Evolutionary conservation across 2,888 invertebrate species (phyloP).

Genomic region (Myopa tessellatipennis): DNA sequence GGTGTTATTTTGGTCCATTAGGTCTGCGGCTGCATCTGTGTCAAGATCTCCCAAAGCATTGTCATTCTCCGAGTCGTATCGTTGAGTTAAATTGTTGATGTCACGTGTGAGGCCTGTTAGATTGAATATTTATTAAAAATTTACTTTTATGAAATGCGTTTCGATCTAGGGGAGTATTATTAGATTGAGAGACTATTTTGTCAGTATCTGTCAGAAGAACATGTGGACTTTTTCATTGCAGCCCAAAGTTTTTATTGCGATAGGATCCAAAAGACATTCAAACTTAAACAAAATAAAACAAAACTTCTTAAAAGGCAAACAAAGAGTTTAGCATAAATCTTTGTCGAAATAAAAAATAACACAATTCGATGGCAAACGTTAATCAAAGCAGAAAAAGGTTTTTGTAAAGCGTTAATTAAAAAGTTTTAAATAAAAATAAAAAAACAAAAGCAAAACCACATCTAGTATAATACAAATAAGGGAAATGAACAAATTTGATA

Average conservation of each 20-base stretch:
- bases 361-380: too few species aligned
- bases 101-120: slow-evolving; percentile 65
- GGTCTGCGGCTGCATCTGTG: slow-evolving; percentile 78
- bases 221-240: background rate
- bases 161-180: too few species aligned
- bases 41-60: slow-evolving; percentile 76
- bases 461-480: slow-evolving; percentile 35
- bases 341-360: too few species aligned
- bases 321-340: too few species aligned
- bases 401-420: too few species aligned
- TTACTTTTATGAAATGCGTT: too few species aligned
- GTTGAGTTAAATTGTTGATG: slow-evolving; percentile 65
- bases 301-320: too few species aligned
- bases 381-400: too few species aligned
- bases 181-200: slow-evolving; percentile 43
- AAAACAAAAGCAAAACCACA: slow-evolving; percentile 26
- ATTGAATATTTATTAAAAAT: background rate
- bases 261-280: too few species aligned
- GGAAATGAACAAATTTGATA: slow-evolving; percentile 33
- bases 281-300: too few species aligned
- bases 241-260: too few species aligned
- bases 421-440: background rate
- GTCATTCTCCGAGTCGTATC: slow-evolving; percentile 68
- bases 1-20: slow-evolving; percentile 61
- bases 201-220: slow-evolving; percentile 52